Conservation (phyloP, 2,797 vertebrate genomes). For the Emys orbicularis region DNA sequence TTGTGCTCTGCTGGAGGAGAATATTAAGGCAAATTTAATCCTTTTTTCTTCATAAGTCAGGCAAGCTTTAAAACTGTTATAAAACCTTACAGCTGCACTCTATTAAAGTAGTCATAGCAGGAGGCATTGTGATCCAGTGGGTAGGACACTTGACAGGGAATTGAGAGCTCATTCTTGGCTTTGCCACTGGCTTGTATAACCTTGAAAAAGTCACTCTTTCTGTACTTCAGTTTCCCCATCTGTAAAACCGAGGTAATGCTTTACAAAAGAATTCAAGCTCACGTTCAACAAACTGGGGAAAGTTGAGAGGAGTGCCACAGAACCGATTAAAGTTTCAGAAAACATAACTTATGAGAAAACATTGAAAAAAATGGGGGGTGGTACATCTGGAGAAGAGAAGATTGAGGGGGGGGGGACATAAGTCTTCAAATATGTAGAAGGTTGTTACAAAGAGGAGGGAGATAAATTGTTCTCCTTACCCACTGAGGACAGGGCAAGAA, state of each 20-base stretch:
- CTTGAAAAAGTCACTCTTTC: neutral
- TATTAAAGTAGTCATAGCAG: neutral
- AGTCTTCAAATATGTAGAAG: neutral
- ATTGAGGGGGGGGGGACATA: neutral
- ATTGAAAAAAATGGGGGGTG: neutral
- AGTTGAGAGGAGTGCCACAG: neutral
- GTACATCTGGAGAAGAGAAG: neutral
- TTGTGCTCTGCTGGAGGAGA: neutral
- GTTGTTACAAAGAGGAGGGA: neutral
- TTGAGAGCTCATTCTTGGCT: neutral
- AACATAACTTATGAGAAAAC: neutral
- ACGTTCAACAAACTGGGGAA: neutral
- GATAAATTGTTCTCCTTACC: neutral
- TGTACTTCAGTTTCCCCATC: neutral
- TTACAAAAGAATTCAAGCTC: neutral
- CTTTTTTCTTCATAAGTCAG: too few species aligned
- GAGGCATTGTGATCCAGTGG: neutral
- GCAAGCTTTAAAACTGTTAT: neutral
- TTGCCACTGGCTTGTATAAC: fast-evolving
- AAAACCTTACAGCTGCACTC: neutral
- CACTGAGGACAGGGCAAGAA: neutral
- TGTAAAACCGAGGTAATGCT: neutral
- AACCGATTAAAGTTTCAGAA: neutral
- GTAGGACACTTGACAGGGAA: neutral
- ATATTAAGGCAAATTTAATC: neutral